phyloP scores from a whole-genome alignment of 2,797 vertebrate genomes.

The Channa striata region DNA sequence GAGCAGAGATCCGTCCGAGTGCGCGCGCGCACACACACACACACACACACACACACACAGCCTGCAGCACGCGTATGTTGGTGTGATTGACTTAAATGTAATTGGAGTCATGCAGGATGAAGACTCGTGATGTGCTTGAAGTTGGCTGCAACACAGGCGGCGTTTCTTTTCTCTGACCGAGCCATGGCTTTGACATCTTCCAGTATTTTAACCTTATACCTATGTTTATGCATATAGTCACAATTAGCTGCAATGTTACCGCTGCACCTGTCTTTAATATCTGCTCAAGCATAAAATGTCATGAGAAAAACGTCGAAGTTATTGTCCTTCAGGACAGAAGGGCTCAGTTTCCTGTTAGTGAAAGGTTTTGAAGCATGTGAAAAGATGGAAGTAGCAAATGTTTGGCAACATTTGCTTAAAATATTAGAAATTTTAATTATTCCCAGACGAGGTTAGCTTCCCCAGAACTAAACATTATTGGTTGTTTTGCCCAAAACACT shows the following conservation, averaged over 20 bases:
- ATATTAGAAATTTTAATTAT: no score
- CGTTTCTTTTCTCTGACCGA: constrained; percentile 3
- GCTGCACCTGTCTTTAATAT: no score
- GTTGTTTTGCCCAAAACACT: no score
- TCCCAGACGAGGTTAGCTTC: no score
- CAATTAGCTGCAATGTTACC: neutral
- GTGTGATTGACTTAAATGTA: constrained; percentile 48
- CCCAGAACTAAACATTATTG: neutral
- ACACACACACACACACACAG: neutral
- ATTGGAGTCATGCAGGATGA: constrained; percentile 71
- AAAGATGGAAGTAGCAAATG: no score
- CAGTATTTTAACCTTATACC: neutral
- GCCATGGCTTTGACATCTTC: neutral
- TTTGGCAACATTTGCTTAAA: no score
- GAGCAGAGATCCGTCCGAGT: constrained; percentile 40
- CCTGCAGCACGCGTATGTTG: constrained; percentile 37
- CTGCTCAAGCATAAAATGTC: no score
- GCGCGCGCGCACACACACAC: constrained; percentile 19
- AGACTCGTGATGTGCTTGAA: constrained; percentile 69
- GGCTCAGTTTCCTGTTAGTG: no score
- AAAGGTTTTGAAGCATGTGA: no score
- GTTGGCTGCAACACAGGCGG: constrained; percentile 31
- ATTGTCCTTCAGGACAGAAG: no score
- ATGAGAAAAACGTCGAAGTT: no score
- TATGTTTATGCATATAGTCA: neutral